Conservation (phyloP, 2,113 vertebrate genomes). For the Panurus biarmicus region DNA sequence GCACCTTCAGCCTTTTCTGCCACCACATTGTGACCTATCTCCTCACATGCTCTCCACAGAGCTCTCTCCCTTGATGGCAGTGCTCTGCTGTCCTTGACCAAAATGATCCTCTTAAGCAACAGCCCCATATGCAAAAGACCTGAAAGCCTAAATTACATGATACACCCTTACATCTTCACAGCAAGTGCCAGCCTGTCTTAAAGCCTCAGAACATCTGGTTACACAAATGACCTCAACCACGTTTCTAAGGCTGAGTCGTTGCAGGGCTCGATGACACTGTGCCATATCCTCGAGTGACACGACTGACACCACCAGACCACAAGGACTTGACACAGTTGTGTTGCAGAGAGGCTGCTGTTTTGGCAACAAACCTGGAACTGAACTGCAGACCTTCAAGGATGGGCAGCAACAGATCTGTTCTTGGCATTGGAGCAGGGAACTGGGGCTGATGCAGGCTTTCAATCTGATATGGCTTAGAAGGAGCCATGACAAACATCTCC, state of each 20-base stretch:
- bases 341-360: background rate
- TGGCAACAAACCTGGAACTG: background rate
- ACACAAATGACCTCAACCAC: background rate
- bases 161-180: background rate
- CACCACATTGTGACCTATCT: conserved; percentile 17
- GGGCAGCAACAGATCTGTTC: background rate
- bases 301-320: background rate
- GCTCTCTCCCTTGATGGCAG: background rate
- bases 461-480: background rate
- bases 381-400: background rate
- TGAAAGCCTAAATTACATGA: background rate
- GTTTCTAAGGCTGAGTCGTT: background rate
- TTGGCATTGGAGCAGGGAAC: background rate
- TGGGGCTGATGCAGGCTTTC: background rate
- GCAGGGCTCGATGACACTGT: background rate
- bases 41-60: background rate
- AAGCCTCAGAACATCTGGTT: background rate
- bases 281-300: background rate
- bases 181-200: background rate
- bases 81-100: background rate
- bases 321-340: fast-evolving
- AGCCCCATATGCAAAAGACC: background rate
- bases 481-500: background rate
- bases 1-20: conserved; percentile 11
- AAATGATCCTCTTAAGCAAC: background rate